Evolutionary conservation across 2,888 invertebrate species (phyloP).

Genomic region (Parochlus steinenii): DNA sequence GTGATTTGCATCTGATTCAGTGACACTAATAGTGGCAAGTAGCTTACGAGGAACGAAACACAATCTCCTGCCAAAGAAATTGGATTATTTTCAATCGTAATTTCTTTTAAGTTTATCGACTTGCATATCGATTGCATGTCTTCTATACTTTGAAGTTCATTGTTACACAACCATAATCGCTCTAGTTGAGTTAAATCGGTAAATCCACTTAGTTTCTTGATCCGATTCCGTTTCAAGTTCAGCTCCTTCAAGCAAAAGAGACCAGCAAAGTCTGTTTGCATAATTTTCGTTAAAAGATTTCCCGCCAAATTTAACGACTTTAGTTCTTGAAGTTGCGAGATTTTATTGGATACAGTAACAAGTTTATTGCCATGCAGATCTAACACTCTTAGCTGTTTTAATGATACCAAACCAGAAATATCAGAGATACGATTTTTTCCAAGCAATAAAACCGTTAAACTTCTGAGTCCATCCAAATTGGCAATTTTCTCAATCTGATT

Average conservation of each 20-base stretch:
- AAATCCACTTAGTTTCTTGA: conserved; percentile 65
- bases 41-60: conserved; percentile 64
- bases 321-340: conserved; percentile 49
- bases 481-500: conserved; percentile 82
- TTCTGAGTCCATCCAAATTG: conserved; percentile 57
- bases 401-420: conserved; percentile 23
- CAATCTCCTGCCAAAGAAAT: conserved; percentile 67
- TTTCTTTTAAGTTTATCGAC: conserved; percentile 58
- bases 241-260: conserved; percentile 65
- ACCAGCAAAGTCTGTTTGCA: conserved; percentile 60
- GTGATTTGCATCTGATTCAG: conserved; percentile 65
- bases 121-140: conserved; percentile 71
- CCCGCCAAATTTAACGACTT: conserved; percentile 88
- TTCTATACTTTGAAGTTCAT: conserved; percentile 52
- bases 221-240: conserved; percentile 72
- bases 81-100: conserved; percentile 76
- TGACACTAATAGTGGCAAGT: conserved; percentile 52
- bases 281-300: conserved; percentile 67
- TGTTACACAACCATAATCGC: conserved; percentile 33
- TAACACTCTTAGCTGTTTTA: conserved; percentile 54
- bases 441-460: conserved; percentile 68
- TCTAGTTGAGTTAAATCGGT: conserved; percentile 58
- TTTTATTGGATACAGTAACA: conserved; percentile 28
- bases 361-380: conserved; percentile 91
- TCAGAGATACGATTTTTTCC: conserved; percentile 64